These are phyloP conservation scores for Porites rus DNA, from an alignment of 92 coral and sea anemone genomes.

Conservation along the genomic window DNA sequence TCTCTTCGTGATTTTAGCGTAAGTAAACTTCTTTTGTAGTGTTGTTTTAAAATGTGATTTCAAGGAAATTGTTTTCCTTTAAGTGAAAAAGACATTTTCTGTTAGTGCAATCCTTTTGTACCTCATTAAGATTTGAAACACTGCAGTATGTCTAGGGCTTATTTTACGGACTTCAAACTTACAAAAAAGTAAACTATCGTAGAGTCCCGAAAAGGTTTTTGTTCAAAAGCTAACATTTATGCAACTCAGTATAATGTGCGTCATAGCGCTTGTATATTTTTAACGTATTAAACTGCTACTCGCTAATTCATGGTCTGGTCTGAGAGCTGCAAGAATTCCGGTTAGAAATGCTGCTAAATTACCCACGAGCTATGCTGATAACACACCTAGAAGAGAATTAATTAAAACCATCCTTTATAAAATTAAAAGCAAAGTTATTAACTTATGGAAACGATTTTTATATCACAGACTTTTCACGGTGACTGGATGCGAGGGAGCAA, in stretches of 20 bases:
- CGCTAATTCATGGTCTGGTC: no score
- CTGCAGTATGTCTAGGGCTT: neutral
- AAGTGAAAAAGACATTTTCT: neutral
- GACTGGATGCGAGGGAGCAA: constrained; percentile 14
- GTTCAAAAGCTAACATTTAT: no score
- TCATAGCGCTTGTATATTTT: no score
- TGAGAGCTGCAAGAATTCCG: no score
- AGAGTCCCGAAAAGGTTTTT: no score
- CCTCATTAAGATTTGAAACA: constrained; percentile 7
- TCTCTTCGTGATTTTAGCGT: constrained; percentile 38
- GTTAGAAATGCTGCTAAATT: no score
- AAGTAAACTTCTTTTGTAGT: constrained; percentile 12
- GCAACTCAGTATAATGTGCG: no score
- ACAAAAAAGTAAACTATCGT: no score
- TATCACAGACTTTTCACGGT: neutral
- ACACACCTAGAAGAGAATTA: neutral
- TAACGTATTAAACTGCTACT: no score
- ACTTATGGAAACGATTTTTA: neutral
- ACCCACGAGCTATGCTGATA: neutral
- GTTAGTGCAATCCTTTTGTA: neutral
- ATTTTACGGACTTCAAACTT: no score
- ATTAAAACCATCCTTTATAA: neutral
- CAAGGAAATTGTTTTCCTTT: neutral
- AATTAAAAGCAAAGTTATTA: no score
- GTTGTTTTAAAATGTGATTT: neutral